phyloP scores from a whole-genome alignment of 2,113 vertebrate genomes.

The Rhinoderma darwinii region DNA sequence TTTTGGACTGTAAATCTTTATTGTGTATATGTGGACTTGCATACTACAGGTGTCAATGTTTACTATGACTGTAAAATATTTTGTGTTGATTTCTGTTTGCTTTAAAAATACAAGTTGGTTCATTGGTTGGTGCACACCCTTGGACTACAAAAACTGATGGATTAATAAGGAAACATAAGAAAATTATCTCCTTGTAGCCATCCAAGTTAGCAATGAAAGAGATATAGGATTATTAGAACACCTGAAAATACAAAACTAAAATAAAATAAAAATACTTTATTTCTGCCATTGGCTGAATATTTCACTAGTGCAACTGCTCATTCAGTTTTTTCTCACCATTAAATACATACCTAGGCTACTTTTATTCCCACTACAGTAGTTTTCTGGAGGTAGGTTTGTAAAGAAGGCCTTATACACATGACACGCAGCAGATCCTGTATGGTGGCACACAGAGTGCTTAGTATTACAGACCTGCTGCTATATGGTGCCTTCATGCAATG shows the following conservation, averaged over 20 bases:
- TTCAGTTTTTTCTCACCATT: neutral
- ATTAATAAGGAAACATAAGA: neutral
- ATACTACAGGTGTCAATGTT: conserved; percentile 31
- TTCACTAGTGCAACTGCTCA: neutral
- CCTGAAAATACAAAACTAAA: neutral
- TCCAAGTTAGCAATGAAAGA: neutral
- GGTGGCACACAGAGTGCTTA: neutral
- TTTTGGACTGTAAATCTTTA: neutral
- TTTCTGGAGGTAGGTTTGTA: neutral
- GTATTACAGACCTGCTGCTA: neutral
- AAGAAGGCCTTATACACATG: neutral
- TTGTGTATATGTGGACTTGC: neutral
- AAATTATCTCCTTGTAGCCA: neutral
- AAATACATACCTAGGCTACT: neutral
- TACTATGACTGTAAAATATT: neutral
- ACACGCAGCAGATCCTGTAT: neutral
- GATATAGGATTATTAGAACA: neutral
- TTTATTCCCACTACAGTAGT: neutral
- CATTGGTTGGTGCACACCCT: conserved; percentile 4
- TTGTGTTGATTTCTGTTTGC: conserved; percentile 3
- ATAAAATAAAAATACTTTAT: neutral
- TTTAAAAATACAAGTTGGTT: conserved; percentile 14
- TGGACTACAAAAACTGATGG: neutral
- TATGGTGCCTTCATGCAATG: neutral
- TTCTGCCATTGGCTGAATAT: too few relatives aligned